Base-by-base conservation (phyloP, 2,888 invertebrate species). In the Cordylochernes scorpioides region DNA sequence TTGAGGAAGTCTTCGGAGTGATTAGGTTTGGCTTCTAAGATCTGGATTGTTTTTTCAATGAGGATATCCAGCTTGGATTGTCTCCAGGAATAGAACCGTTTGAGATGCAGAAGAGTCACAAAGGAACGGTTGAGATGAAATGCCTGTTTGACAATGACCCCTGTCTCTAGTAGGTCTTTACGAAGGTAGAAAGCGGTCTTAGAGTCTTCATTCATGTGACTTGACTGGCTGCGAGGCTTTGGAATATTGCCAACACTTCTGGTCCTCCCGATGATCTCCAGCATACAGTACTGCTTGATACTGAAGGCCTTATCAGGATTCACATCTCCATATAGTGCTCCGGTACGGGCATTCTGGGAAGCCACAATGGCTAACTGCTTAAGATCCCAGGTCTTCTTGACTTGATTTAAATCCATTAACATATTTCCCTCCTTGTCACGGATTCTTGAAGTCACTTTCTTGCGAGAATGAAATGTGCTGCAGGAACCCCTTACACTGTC, bases 361-460 rank as follows among this genome's bases (percentile, higher is more conserved):
- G 68, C 75, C 3, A 75, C 74, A 18, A 74, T 55, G 0, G 73
- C 65, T 19, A 77, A 54, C 36, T 51, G 58, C n/a, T n/a, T n/a
- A n/a, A n/a, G n/a, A 33, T 61, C 60, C 2, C 64, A 67, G 58
- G 62, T 69, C 55, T 47, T 55, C 36, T 59, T 44, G 15, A 51
- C 43, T n/a, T n/a, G n/a, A n/a, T n/a, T n/a, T n/a, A n/a, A n/a
- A n/a, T n/a, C n/a, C n/a, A n/a, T n/a, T n/a, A n/a, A n/a, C n/a
- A n/a, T n/a, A n/a, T n/a, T n/a, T 3, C 57, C 59, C 19, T 64
- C 57, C 2, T 54, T 46, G 4, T 43, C 44, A 24, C 51, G 50
- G 0, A 65, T 49, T 5, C 46, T 41, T 1, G 51, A 40, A 6
- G 58, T 54, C 14, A 71, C 52, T 29, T 61, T 50, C 31, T 51